Evolutionary conservation across 2,113 vertebrate species (phyloP).

Genomic region (Hippocampus comes): DNA sequence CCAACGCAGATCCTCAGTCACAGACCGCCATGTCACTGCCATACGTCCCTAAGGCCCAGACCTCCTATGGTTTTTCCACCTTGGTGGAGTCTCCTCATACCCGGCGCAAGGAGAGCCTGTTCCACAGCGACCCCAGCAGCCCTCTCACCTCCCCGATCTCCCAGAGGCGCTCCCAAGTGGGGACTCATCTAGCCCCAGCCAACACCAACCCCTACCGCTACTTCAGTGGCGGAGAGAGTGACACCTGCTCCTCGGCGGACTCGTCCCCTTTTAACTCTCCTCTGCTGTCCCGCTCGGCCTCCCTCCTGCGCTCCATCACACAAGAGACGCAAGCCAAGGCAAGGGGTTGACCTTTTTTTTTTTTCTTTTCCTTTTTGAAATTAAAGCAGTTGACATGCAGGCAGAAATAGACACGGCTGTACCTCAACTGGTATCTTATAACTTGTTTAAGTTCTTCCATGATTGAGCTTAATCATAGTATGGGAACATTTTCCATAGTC

Average conservation of each 20-base stretch:
- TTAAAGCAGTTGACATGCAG: neutral
- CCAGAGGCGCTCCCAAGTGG: constrained; percentile 75
- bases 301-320: constrained; percentile 86
- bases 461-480: no score
- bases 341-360: neutral
- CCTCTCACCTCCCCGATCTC: constrained; percentile 81
- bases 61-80: constrained; percentile 90
- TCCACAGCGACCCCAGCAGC: constrained; percentile 90
- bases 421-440: no score
- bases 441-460: no score
- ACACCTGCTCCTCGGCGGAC: constrained; percentile 92
- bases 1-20: constrained; percentile 83
- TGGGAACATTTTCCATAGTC: no score
- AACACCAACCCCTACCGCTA: constrained; percentile 87
- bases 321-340: constrained; percentile 89
- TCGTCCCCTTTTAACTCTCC: constrained; percentile 92
- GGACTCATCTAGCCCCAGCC: constrained; percentile 67
- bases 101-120: constrained; percentile 88
- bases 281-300: constrained; percentile 87
- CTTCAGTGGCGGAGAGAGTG: constrained; percentile 91
- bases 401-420: neutral
- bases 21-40: constrained; percentile 89
- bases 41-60: constrained; percentile 92
- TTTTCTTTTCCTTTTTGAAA: neutral
- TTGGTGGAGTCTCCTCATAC: constrained; percentile 94